Evolutionary conservation across 2,888 invertebrate species (phyloP), one percentile per base, ranked within the genome.

Genomic region (Corbicula japonica): DNA sequence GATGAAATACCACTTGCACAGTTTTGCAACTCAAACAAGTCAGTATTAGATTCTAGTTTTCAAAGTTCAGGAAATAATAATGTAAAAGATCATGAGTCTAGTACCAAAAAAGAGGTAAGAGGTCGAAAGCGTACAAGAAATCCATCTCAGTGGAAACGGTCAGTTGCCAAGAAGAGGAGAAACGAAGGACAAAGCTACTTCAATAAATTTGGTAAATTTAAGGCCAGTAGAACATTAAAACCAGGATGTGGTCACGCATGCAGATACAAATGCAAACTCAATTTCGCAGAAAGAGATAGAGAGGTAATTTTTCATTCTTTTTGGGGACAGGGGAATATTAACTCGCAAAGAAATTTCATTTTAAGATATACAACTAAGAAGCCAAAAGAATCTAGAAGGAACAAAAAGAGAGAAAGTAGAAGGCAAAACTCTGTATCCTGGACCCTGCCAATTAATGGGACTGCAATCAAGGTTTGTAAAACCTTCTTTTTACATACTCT

Each of bases 401-500:
- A 4, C 18, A 18, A 10, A 46, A 46, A 38, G 8, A 21, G 15
- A 10, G 15, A 18, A 5, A 18, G 4, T 46, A 41, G 15, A 15
- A 41, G 8, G 15, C 41, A 41, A 8, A 41, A 15, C 10, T 41
- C 15, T 41, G 41, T 41, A 41, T 12, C 38, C 26, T 38, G 10
- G 5, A 23, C 10, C 15, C 12, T 60, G 21, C 41, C 60, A 8
- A 3, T 41, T 38, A 18, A 60, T 1, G 26, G 41, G 4, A 21
- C 60, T 15, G 0, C 60, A 62, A 69, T 23, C 15, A 41, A 41
- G 18, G 46, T 46, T 21, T 46, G 46, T 46, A 46, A 46, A 18
- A 46, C 46, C 8, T 58, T 46, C 6, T n/a, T 74, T 52, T 18
- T 74, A 8, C 15, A 60, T 21, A 66, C 74, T 35, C 50, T 74